Percentiles rank a stretch among this genome's conserved stretches.
Conservation (phyloP, 1,140 invertebrate genomes). For the Drosophila biarmipes region DNA sequence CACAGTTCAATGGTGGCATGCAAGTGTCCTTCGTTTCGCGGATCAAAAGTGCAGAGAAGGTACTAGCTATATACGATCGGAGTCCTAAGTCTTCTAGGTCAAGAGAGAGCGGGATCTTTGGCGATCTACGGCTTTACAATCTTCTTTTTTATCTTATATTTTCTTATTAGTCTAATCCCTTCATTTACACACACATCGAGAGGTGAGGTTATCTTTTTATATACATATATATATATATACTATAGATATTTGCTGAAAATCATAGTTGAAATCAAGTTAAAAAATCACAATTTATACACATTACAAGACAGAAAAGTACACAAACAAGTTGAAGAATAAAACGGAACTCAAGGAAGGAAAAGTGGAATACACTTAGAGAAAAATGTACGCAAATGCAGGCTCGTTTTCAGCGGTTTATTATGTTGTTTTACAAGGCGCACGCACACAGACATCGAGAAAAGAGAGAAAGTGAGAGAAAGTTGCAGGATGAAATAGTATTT, state of each 20-base stretch:
- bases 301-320: constrained; percentile 57
- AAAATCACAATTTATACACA: constrained; percentile 51
- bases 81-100: constrained; percentile 5
- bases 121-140: neutral
- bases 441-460: constrained; percentile 63
- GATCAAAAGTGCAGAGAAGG: constrained; percentile 33
- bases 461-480: constrained; percentile 19
- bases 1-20: constrained; percentile 42
- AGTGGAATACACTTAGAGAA: constrained; percentile 52
- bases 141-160: constrained; percentile 6
- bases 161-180: constrained; percentile 10
- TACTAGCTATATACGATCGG: constrained; percentile 8
- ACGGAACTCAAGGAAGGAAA: constrained; percentile 46
- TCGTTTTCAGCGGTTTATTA: constrained; percentile 60
- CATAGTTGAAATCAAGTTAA: constrained; percentile 45
- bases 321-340: constrained; percentile 51
- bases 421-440: constrained; percentile 46
- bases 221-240: constrained; percentile 35
- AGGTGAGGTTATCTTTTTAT: constrained; percentile 42
- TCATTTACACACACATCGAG: constrained; percentile 55
- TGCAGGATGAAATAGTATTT: constrained; percentile 26
- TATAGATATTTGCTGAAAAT: constrained; percentile 47
- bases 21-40: constrained; percentile 30
- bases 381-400: constrained; percentile 70
- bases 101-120: neutral